A percentile compares a stretch with the other conserved stretches of the same genome.
phyloP scores from a whole-genome alignment of 1,140 invertebrate genomes.

The Cyclargus thomasi region DNA sequence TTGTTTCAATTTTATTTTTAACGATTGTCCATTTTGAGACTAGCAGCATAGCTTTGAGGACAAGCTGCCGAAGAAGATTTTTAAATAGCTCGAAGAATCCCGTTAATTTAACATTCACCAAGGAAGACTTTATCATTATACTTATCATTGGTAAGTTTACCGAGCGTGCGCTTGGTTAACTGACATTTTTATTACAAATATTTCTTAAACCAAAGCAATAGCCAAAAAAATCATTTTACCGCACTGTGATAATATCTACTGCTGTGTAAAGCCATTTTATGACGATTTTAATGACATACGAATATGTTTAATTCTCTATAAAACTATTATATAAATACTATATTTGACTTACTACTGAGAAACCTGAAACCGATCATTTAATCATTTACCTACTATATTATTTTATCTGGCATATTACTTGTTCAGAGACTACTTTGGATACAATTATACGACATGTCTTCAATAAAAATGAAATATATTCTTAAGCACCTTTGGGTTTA shows the following conservation, averaged over 20 bases:
- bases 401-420: too few relatives aligned
- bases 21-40: neutral
- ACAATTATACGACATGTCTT: too few relatives aligned
- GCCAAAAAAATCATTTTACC: neutral
- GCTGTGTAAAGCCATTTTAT: neutral
- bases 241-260: neutral
- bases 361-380: too few relatives aligned
- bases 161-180: neutral
- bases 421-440: too few relatives aligned
- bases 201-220: too few relatives aligned
- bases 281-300: too few relatives aligned
- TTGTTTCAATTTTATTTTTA: conserved; percentile 4
- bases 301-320: too few relatives aligned
- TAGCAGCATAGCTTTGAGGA: neutral
- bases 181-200: conserved; percentile 1
- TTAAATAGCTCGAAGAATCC: neutral
- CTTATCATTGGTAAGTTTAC: conserved; percentile 8
- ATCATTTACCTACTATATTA: too few relatives aligned
- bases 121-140: neutral
- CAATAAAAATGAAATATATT: too few relatives aligned
- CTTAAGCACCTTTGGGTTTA: too few relatives aligned
- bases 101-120: neutral
- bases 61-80: neutral
- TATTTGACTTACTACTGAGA: too few relatives aligned
- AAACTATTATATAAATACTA: too few relatives aligned